These are phyloP conservation scores for Nysson spinosus DNA, from an alignment of 2,888 invertebrate genomes.

Conservation along the genomic window DNA sequence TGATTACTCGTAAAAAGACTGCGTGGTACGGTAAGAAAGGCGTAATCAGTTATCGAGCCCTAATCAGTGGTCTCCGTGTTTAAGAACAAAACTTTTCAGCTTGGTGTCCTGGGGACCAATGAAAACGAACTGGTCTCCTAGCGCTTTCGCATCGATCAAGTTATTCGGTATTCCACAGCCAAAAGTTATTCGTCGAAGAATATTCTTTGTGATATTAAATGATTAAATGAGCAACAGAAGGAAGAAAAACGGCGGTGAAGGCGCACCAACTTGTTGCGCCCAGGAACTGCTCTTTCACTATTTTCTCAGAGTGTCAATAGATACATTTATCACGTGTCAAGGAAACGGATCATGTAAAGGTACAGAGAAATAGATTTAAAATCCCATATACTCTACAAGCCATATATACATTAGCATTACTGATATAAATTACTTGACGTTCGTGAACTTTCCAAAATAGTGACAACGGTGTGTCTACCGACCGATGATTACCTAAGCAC, in stretches of 20 bases:
- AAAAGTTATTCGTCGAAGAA: neutral
- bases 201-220: too few relatives aligned
- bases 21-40: too few relatives aligned
- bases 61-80: too few relatives aligned
- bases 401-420: neutral
- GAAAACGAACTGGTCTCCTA: too few relatives aligned
- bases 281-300: conserved; percentile 11
- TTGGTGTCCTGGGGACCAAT: too few relatives aligned
- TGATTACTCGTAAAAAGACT: too few relatives aligned
- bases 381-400: neutral
- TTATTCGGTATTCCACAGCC: too few relatives aligned
- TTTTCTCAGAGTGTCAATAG: conserved; percentile 3
- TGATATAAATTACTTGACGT: neutral
- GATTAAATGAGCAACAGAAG: conserved; percentile 8
- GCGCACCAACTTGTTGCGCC: conserved; percentile 34
- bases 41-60: too few relatives aligned
- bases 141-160: too few relatives aligned
- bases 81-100: too few relatives aligned
- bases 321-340: conserved; percentile 1
- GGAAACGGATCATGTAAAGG: neutral
- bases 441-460: neutral
- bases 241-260: conserved; percentile 12
- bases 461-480: neutral
- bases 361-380: neutral
- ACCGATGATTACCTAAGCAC: neutral